Base-by-base conservation (phyloP, 1,140 invertebrate genomes). In the Eulimnadia texana region DNA sequence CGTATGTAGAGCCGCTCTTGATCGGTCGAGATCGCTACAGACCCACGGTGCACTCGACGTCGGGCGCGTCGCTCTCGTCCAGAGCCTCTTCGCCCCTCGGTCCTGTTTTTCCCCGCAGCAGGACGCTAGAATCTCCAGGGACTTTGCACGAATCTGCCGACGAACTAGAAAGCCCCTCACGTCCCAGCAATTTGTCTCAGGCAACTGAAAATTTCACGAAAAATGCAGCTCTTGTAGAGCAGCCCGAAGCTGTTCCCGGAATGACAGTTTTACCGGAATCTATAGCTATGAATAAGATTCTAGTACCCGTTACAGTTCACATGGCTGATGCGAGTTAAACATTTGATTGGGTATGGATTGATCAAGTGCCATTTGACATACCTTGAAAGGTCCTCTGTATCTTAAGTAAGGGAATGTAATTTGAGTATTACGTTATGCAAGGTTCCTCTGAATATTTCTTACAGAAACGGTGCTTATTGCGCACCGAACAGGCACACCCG, bases 231-330 rank as follows among this genome's bases (percentile, higher is more conserved):
- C 42, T 24, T 66, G 11, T 70, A 71, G 54, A 66, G 69, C 24
- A 69, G 71, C 61, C 70, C 72, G 63, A 71, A 70, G 24, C 62
- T 67, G 22, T 65, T 70, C 42, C 67, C 74, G 76, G 42, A 73
- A 65, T 54, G 54, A 77, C 73, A 65, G 75, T 72, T 70, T 73
- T 72, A 64, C 77, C 70, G 55, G 78, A 76, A 3, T 68, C 74
- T 0, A 73, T 63, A 23, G 54, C n/a, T n/a, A n/a, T 49, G 19
- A 66, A 88, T 71, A 82, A 82, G 72, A 79, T 93, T 50, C 75
- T 91, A 66, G 89, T 87, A 16, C 86, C 88, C 49, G 90, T 92
- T 22, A 91, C 88, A 33, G 89, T 93, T 51, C 90, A 93, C 72
- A 75, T 76, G 72, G 76, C 77, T 16, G 76, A 78, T 64, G 69